Conservation (phyloP, 1,140 invertebrate genomes). For the Samia ricini region DNA sequence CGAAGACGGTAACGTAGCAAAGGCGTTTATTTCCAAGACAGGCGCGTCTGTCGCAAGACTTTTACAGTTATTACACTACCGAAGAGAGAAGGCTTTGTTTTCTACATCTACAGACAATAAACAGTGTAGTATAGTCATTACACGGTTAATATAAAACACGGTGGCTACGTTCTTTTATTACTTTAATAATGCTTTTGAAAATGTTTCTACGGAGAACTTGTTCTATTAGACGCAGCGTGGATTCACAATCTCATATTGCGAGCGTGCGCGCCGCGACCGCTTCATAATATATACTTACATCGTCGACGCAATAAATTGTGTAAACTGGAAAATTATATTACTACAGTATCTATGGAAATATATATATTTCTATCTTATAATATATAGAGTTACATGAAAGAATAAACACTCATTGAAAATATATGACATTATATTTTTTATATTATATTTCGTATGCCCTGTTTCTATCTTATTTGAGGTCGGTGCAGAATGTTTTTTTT, state of each 20-base stretch:
- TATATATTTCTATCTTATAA: background rate
- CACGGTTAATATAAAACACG: conserved; percentile 27
- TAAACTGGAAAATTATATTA: background rate
- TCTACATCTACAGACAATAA: conserved; percentile 17
- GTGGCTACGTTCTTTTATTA: conserved; percentile 28
- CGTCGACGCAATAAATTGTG: background rate
- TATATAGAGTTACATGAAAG: no score
- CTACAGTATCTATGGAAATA: background rate
- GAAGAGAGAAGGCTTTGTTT: conserved; percentile 19
- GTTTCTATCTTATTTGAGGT: no score
- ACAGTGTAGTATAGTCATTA: conserved; percentile 20
- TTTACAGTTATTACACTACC: conserved; percentile 15
- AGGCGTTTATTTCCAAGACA: conserved; percentile 5
- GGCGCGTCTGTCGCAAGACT: conserved; percentile 7
- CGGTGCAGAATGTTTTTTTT: no score
- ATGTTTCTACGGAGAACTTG: conserved; percentile 25
- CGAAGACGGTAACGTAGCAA: conserved; percentile 8
- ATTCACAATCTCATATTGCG: background rate
- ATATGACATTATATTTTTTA: no score
- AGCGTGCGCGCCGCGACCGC: background rate
- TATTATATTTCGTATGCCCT: no score
- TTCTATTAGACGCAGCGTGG: conserved; percentile 15
- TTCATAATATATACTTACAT: background rate
- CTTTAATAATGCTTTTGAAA: conserved; percentile 30
- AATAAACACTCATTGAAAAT: no score